Conservation (phyloP, 2,113 vertebrate genomes). For the Steatornis caripensis region DNA sequence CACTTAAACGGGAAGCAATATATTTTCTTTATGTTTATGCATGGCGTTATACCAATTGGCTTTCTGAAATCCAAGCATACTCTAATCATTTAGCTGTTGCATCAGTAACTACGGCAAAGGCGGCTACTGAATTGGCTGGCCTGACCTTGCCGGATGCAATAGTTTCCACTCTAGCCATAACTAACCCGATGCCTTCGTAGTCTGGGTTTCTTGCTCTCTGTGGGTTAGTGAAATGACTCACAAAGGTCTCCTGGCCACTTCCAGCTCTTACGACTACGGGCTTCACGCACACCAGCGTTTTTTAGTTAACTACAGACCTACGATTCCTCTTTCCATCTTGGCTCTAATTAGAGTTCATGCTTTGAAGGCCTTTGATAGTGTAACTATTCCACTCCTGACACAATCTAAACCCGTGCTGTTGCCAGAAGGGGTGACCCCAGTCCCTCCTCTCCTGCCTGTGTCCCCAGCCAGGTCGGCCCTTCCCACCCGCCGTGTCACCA, state of each 20-base stretch:
- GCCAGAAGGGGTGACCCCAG: neutral
- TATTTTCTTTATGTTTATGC: neutral
- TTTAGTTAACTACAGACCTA: neutral
- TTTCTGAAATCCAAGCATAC: neutral
- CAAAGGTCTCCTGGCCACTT: neutral
- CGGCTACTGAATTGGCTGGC: neutral
- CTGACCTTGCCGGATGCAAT: neutral
- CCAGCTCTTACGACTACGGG: neutral
- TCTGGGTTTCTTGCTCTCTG: neutral
- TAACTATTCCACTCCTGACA: neutral
- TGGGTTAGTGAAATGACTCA: neutral
- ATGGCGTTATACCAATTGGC: neutral
- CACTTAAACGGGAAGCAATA: neutral
- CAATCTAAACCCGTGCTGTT: neutral
- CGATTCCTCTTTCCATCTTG: neutral
- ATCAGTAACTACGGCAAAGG: neutral
- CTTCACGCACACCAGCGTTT: neutral
- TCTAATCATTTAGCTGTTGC: neutral
- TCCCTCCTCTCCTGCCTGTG: neutral
- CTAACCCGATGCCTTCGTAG: neutral
- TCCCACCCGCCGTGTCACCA: neutral
- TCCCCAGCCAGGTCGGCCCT: neutral
- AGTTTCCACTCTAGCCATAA: neutral
- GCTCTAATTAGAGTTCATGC: neutral
- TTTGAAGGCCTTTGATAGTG: neutral